phyloP scores from a whole-genome alignment of 2,888 invertebrate genomes.

The Synergus umbraculus region DNA sequence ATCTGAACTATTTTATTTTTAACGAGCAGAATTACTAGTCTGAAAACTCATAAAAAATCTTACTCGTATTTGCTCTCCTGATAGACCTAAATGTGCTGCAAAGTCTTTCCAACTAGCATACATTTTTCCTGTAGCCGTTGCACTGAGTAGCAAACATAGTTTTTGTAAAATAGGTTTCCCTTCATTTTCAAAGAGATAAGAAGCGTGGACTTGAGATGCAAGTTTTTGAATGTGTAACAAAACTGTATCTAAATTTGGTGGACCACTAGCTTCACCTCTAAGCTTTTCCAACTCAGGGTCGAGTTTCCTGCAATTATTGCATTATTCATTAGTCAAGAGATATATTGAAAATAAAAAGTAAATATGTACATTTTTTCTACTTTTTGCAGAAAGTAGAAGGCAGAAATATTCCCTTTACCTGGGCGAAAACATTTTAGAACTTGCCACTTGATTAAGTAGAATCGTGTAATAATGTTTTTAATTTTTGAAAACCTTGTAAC shows the following conservation, averaged over 20 bases:
- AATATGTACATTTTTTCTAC: background rate
- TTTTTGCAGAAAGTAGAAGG: background rate
- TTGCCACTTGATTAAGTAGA: background rate
- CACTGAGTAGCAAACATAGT: slow-evolving; percentile 67
- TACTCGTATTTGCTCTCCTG: slow-evolving; percentile 70
- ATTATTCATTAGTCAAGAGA: background rate
- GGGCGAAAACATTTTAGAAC: slow-evolving; percentile 15
- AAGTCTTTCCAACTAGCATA: slow-evolving; percentile 72
- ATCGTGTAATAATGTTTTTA: background rate
- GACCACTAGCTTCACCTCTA: slow-evolving; percentile 62
- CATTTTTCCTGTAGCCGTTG: slow-evolving; percentile 65
- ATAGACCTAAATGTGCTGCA: slow-evolving; percentile 66
- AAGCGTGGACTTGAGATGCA: slow-evolving; percentile 66
- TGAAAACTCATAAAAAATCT: slow-evolving; percentile 27
- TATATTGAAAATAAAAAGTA: background rate
- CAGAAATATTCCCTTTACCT: background rate
- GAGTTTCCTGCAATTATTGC: slow-evolving; percentile 53
- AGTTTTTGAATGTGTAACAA: slow-evolving; percentile 57
- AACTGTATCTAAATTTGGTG: slow-evolving; percentile 62
- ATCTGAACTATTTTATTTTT: background rate
- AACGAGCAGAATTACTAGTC: slow-evolving; percentile 19
- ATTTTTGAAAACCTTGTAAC: background rate
- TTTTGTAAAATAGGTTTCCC: slow-evolving; percentile 62
- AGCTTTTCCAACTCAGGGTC: slow-evolving; percentile 67
- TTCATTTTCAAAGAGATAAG: slow-evolving; percentile 66